Base-by-base conservation (phyloP, 1,140 invertebrate species). In the Drosophila funebris region DNA sequence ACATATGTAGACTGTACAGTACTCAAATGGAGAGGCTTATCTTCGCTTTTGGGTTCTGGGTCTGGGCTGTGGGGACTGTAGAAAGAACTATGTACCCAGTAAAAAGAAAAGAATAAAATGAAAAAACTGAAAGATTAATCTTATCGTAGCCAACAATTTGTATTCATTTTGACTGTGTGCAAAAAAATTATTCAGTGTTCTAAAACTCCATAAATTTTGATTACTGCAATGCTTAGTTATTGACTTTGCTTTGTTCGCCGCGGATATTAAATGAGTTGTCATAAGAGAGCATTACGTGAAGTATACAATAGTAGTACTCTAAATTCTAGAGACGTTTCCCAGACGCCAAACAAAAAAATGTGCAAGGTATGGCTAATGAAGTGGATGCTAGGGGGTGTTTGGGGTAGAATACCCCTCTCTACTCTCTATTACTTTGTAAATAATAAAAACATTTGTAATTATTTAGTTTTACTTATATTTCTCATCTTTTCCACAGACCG, bases 401-500 rank as follows among this genome's bases (percentile, higher is more conserved):
- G n/a, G n/a, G n/a, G n/a, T n/a, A n/a, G n/a, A n/a, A n/a, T n/a
- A n/a, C n/a, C n/a, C n/a, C n/a, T n/a, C n/a, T n/a, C n/a, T n/a
- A n/a, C n/a, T 13, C 24, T 20, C 3, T 33, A 8, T 18, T 20
- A 16, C 5, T 22, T 41, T 20, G 9, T 24, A 41, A 11, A 33
- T 52, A 37, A 43, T 52, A 37, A 43, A 53, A 24, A 33, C 13
- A 36, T 36, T 22, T 18, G 27, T 9, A 37, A 36, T 16, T 22
- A 39, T 62, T 50, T 50, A 0, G 7, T 11, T 14, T 14, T 29
- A 16, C n/a, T 33, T 41, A 52, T 50, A 44, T 54, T 9, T 43
- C 8, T 44, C 2, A 18, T 50, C 24, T 53, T 39, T 4, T 54
- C 24, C 54, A 50, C 60, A 91, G 90, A 91, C 83, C 61, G 90